Base-by-base conservation (phyloP, 2,797 vertebrate species). In the Apogon hyalosoma region DNA sequence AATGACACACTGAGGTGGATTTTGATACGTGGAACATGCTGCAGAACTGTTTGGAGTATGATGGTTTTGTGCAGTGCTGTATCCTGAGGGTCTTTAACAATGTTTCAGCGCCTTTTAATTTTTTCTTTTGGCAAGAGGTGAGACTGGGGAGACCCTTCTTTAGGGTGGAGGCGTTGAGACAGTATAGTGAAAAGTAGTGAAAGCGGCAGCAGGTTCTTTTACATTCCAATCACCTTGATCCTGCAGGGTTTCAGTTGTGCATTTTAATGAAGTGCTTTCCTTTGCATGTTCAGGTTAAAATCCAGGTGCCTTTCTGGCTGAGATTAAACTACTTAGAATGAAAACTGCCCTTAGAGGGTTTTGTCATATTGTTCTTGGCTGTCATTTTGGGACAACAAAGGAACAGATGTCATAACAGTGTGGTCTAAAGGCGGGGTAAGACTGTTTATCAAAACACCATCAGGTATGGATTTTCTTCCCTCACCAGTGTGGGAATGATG, bases 221-320 rank as follows among this genome's bases (percentile, higher is more conserved):
- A 84, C 62, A 90, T 87, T 89, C 79, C 48, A 60, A 72, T 80
- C 85, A 78, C 55, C 80, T 79, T 49, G 49, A 75, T 75, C 69
- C 75, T 75, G 69, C 61, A 50, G 73, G 61, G 62, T 50, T 76
- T 73, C 59, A 19, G 48, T 69, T 57, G 65, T 76, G 82, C 83
- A 89, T 88, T 65, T 50, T 61, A 87, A 86, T 79, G 68, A 86
- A 64, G 58, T 3, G 13, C 59, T 79, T 76, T 75, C 46, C 65
- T 56, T 63, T 46, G 57, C 68, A 43, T 19, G 9, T 54, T 65
- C 43, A 36, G 52, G 69, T 75, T 69, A 51, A 77, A 80, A 75
- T 69, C 51, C 65, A 79, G 52, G 59, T 61, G 52, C 41, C 42
- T 67, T 55, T 72, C 57, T 68, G 62, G 79, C 69, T 41, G 31